Evolutionary conservation across 2,888 invertebrate species (phyloP).

Genomic region (Eilema griseolum): DNA sequence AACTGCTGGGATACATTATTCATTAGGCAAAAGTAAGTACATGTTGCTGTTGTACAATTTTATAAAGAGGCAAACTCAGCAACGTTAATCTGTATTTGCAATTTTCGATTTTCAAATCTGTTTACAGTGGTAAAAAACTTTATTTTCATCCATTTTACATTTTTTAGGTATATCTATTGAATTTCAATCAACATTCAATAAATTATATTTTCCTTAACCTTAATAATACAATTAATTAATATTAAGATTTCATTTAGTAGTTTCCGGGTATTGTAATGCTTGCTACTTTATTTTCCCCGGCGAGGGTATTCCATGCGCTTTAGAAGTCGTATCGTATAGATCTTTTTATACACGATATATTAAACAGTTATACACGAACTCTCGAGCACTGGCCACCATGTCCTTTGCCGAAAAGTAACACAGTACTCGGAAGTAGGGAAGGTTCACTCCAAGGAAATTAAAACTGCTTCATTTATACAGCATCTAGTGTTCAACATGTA

Average conservation of each 20-base stretch:
- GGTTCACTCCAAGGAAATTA: background rate
- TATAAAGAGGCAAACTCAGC: too few species aligned
- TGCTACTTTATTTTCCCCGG: background rate
- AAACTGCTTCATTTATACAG: too few species aligned
- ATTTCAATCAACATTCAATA: background rate
- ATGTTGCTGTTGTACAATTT: too few species aligned
- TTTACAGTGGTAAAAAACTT: too few species aligned
- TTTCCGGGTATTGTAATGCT: background rate
- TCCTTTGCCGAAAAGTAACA: background rate
- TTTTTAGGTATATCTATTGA: background rate
- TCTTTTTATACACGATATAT: too few species aligned
- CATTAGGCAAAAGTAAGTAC: too few species aligned
- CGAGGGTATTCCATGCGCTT: background rate
- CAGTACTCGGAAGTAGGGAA: background rate
- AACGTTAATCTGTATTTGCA: background rate
- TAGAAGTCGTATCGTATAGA: background rate
- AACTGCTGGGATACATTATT: too few species aligned
- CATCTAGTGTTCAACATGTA: background rate
- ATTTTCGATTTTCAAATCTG: background rate
- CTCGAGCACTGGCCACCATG: background rate
- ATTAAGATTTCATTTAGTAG: too few species aligned
- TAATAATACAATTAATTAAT: background rate
- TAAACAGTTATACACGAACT: background rate
- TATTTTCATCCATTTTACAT: too few species aligned
- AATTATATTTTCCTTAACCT: background rate